Conservation (phyloP, 2,888 invertebrate species). For the Gymnosoma rotundatum region DNA sequence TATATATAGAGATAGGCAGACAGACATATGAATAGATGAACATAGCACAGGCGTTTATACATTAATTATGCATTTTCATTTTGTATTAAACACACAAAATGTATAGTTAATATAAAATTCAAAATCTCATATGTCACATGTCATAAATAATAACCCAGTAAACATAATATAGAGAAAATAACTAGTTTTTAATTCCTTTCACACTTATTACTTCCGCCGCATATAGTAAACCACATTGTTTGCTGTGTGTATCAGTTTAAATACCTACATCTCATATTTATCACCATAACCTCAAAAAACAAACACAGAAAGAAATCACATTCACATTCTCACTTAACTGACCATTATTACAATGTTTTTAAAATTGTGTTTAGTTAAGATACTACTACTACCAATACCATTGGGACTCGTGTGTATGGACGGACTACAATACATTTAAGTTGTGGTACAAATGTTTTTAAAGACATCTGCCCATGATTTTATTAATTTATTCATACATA, state of each 20-base stretch:
- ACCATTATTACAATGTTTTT: constrained; percentile 15
- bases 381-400: too few relatives aligned
- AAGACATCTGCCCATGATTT: constrained; percentile 40
- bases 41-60: constrained; percentile 1
- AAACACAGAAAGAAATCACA: background rate
- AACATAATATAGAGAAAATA: background rate
- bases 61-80: constrained; percentile 67
- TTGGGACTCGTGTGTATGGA: too few relatives aligned
- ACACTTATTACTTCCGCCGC: constrained; percentile 8
- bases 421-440: too few relatives aligned
- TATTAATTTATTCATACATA: constrained; percentile 64
- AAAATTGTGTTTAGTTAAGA: background rate
- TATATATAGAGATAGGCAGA: background rate
- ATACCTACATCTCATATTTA: constrained; percentile 41
- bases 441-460: background rate
- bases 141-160: constrained; percentile 22
- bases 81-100: constrained; percentile 50
- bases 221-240: background rate
- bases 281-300: constrained; percentile 37
- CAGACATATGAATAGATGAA: background rate
- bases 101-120: constrained; percentile 55
- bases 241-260: constrained; percentile 13
- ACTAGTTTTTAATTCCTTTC: background rate
- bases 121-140: constrained; percentile 49
- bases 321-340: constrained; percentile 2